Evolutionary conservation across 2,888 invertebrate genomes (phyloP).

Genomic region (Tenthredo livida): DNA sequence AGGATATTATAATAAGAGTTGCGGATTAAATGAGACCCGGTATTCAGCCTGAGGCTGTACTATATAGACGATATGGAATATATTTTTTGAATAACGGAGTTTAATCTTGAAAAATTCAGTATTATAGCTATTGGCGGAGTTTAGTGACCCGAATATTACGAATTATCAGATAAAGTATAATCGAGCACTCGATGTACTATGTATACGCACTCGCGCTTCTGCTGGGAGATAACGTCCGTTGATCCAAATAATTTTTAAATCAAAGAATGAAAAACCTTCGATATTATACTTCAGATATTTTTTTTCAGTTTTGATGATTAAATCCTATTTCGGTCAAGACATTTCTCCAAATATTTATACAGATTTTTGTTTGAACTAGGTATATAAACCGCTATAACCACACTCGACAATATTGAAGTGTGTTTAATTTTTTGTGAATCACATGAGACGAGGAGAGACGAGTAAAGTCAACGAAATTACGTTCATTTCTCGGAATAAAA

Average conservation of each 20-base stretch:
- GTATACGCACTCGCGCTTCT: background rate
- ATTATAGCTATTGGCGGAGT: conserved; percentile 18
- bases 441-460: background rate
- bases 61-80: background rate
- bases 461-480: background rate
- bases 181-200: background rate
- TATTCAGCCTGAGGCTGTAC: background rate
- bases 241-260: conserved; percentile 19
- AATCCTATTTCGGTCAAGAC: background rate
- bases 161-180: conserved; percentile 45
- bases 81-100: background rate
- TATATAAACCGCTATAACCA: background rate
- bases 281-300: background rate
- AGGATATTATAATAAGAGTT: background rate
- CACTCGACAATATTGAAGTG: background rate
- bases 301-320: background rate
- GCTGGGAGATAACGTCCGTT: conserved; percentile 16
- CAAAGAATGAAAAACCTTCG: background rate
- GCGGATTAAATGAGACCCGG: background rate
- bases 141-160: conserved; percentile 32
- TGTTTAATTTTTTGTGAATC: conserved; percentile 5
- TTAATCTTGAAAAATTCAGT: background rate
- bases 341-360: background rate
- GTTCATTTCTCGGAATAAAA: conserved; percentile 6
- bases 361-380: background rate